Conservation (phyloP, 2,888 invertebrate genomes). For the Callyntrura sp. region DNA sequence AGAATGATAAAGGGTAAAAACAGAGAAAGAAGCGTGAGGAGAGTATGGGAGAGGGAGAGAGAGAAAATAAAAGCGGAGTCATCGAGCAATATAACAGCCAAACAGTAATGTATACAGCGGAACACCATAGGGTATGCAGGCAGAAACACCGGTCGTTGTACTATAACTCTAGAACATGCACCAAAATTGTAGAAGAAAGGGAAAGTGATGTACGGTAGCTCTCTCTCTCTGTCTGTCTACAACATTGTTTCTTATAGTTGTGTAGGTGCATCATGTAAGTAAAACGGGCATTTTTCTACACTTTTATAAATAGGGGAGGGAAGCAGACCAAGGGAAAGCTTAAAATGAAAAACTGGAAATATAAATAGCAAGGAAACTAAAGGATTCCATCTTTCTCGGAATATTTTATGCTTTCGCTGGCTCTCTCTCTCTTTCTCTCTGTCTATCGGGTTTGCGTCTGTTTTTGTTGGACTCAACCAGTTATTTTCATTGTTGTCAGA, state of each 20-base stretch:
- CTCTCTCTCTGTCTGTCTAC: neutral
- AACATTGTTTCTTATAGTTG: neutral
- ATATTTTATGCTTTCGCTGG: constrained; percentile 5
- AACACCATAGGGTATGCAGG: neutral
- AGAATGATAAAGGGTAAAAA: constrained; percentile 51
- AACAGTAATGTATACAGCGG: neutral
- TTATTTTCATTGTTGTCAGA: constrained; percentile 22
- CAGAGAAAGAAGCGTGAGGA: constrained; percentile 44
- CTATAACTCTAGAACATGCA: neutral
- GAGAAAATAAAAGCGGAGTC: constrained; percentile 67
- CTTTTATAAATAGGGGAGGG: neutral
- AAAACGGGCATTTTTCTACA: neutral
- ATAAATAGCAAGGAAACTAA: constrained; percentile 48
- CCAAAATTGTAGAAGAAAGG: constrained; percentile 36
- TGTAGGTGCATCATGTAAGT: neutral
- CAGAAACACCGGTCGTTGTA: neutral
- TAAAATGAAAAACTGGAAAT: constrained; percentile 38
- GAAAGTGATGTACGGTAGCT: neutral
- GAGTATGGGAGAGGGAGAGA: constrained; percentile 61
- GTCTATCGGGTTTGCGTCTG: neutral
- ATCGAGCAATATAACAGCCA: neutral
- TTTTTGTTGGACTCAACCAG: constrained; percentile 14
- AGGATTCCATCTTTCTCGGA: constrained; percentile 56
- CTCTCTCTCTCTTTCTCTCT: neutral
- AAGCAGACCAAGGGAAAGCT: constrained; percentile 16